phyloP scores from a whole-genome alignment of 2,888 invertebrate genomes.

The Chymomyza fuscimana region DNA sequence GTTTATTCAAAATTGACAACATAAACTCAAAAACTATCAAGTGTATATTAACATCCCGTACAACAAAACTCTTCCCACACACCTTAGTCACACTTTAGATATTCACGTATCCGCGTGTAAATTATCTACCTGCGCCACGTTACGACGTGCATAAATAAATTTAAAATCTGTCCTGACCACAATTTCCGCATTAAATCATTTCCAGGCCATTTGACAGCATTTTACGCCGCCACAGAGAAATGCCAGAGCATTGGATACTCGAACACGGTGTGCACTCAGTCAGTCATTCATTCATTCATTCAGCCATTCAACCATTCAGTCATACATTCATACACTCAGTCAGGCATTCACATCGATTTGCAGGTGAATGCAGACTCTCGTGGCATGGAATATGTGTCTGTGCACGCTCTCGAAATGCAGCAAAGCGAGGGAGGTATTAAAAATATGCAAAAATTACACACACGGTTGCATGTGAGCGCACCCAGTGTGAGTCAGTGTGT shows the following conservation, averaged over 20 bases:
- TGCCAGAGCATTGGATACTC: conserved; percentile 19
- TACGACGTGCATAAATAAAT: conserved; percentile 48
- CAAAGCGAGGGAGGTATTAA: conserved; percentile 26
- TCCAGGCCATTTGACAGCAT: conserved; percentile 71
- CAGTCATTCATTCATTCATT: conserved; percentile 17
- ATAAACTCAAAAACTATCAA: background rate
- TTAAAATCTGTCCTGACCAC: conserved; percentile 66
- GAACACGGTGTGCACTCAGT: conserved; percentile 39
- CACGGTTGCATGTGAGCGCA: conserved; percentile 49
- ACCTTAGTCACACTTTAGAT: background rate
- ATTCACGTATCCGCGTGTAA: background rate
- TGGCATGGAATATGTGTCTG: no score
- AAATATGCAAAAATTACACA: conserved; percentile 72
- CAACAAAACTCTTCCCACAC: no score
- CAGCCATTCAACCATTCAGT: conserved; percentile 45
- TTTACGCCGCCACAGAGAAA: conserved; percentile 58
- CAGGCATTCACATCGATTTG: conserved; percentile 59
- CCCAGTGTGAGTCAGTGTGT: background rate
- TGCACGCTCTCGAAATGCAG: no score
- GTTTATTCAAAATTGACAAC: background rate
- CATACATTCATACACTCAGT: conserved; percentile 42
- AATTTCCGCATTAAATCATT: conserved; percentile 73
- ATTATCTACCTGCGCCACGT: background rate
- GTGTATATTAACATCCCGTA: no score
- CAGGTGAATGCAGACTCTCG: conserved; percentile 38